Evolutionary conservation across 2,888 invertebrate genomes (phyloP).

Genomic region (Troilus luridus): DNA sequence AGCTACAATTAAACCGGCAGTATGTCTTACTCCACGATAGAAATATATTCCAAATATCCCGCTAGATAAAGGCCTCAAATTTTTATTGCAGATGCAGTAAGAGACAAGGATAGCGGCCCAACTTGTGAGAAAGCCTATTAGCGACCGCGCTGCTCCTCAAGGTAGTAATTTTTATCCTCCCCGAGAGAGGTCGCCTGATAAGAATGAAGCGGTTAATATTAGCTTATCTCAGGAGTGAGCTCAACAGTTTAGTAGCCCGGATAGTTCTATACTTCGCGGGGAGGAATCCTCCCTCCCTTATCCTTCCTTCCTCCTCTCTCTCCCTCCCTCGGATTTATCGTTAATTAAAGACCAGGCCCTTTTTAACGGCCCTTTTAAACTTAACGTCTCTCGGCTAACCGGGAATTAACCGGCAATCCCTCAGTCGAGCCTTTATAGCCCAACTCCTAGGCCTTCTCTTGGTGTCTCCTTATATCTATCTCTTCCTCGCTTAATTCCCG

Average conservation of each 20-base stretch:
- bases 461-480: constrained; percentile 1
- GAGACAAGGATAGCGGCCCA: background rate
- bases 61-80: background rate
- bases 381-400: constrained; percentile 40
- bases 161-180: background rate
- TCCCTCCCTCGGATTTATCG: constrained; percentile 50
- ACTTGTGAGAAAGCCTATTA: constrained; percentile 9
- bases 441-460: background rate
- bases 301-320: background rate
- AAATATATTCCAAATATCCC: background rate
- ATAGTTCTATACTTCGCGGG: constrained; percentile 29
- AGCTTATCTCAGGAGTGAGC: background rate
- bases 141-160: background rate
- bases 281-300: background rate
- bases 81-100: background rate
- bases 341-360: constrained; percentile 54
- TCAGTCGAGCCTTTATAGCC: background rate
- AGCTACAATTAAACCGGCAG: background rate
- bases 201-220: constrained; percentile 42
- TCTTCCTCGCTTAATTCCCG: background rate
- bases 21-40: background rate
- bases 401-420: constrained; percentile 24
- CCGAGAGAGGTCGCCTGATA: background rate
- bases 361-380: constrained; percentile 57
- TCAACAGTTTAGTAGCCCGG: constrained; percentile 36